These are phyloP conservation scores for Esox lucius DNA, from an alignment of 2,797 vertebrate genomes.

Conservation along the genomic window DNA sequence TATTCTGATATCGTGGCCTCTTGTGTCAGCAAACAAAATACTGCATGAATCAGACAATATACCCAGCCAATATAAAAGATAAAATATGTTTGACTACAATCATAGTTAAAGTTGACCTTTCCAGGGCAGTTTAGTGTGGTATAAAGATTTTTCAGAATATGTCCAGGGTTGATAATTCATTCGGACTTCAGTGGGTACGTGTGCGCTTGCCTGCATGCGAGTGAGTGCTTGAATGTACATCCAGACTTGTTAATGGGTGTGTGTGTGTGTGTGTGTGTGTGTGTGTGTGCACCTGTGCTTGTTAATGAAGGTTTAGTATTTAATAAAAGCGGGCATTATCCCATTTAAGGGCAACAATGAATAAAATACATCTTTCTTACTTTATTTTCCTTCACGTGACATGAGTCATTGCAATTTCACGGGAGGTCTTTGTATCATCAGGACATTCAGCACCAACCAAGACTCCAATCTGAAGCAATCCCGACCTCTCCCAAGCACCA, in stretches of 20 bases:
- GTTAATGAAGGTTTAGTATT: neutral
- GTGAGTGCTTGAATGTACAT: too few relatives aligned
- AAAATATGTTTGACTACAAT: too few relatives aligned
- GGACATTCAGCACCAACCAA: constrained; percentile 6
- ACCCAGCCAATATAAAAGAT: too few relatives aligned
- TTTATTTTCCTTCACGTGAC: neutral
- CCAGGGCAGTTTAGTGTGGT: neutral
- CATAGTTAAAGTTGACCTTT: too few relatives aligned
- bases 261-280: neutral
- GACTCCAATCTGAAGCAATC: neutral
- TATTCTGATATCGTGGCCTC: too few relatives aligned
- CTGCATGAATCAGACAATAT: too few relatives aligned
- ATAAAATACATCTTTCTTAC: neutral
- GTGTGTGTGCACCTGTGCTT: neutral
- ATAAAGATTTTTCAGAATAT: neutral
- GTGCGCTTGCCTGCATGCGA: neutral
- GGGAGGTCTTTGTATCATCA: neutral
- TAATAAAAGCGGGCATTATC: neutral
- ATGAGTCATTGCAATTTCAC: neutral
- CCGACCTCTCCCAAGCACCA: neutral
- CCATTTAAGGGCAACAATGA: neutral
- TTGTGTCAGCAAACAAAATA: too few relatives aligned
- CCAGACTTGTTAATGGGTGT: neutral
- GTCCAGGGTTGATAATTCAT: neutral
- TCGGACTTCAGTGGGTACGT: neutral